Evolutionary conservation across 1,140 invertebrate species (phyloP).

Genomic region (Meteorus sp.): DNA sequence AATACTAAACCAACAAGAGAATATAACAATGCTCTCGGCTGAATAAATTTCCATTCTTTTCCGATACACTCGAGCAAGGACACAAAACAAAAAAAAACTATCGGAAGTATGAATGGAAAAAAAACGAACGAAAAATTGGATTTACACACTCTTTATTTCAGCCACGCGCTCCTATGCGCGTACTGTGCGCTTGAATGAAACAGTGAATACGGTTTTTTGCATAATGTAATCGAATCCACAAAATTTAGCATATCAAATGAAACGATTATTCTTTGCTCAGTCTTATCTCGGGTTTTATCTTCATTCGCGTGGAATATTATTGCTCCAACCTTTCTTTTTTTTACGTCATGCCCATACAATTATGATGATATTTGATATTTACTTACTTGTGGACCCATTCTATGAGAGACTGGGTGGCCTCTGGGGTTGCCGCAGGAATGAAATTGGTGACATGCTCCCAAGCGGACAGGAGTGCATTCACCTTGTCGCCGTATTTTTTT

Average conservation of each 20-base stretch:
- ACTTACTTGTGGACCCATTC: conserved; percentile 62
- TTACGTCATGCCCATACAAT: too few species aligned
- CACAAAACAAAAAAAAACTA: too few species aligned
- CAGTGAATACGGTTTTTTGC: conserved; percentile 22
- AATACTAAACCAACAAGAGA: too few species aligned
- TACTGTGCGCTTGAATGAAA: not conserved
- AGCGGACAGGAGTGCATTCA: conserved; percentile 61
- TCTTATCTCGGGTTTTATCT: conserved; percentile 10
- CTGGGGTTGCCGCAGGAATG: conserved; percentile 55
- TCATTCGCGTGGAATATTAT: not conserved
- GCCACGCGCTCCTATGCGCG: not conserved
- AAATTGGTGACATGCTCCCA: conserved; percentile 63
- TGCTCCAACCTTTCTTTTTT: too few species aligned
- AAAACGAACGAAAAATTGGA: not conserved
- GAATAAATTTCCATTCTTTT: not conserved
- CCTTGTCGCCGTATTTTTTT: conserved; percentile 63
- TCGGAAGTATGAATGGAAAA: too few species aligned
- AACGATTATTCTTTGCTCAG: conserved; percentile 20
- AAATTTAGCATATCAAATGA: conserved; percentile 26
- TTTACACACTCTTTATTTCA: not conserved
- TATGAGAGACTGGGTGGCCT: conserved; percentile 58
- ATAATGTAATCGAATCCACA: conserved; percentile 28
- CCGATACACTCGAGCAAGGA: too few species aligned
- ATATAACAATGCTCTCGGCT: too few species aligned
- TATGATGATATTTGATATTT: too few species aligned